Base-by-base conservation (phyloP, 2,888 invertebrate genomes). In the Nemapogon koenigi region DNA sequence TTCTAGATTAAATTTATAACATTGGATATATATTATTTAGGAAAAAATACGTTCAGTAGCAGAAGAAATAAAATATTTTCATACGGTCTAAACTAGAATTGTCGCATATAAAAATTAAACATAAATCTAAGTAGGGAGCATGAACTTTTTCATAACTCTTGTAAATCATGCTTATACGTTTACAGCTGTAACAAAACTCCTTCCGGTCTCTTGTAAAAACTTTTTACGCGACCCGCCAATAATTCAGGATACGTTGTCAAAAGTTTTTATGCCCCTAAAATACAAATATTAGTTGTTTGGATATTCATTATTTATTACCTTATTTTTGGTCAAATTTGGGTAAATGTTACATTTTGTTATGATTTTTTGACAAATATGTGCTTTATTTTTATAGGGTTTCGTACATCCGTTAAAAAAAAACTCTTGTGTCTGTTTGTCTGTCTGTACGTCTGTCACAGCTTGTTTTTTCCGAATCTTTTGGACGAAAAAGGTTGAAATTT, bases 151-250 rank as follows among this genome's bases (percentile, higher is more conserved):
- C 51, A 53, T 50, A 67, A 69, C 56, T 64, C 55, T 50, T 53
- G 58, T 71, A 73, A 70, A 72, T 73, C 71, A 70, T 64, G 53
- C 57, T 53, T 61, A 60, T 63, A 61, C 61, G 57, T 63, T 65
- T 65, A 68, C 66, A 70, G 65, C 62, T 50, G 59, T 58, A 57
- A 58, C 62, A 55, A 55, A 68, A 68, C 56, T 67, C 61, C 48
- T 58, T 62, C 62, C 62, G 55, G 59, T 13, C 27, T 53, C 51
- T 52, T 43, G 50, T 45, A 43, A 42, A 44, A 62, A 63, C 54
- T 62, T 70, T 67, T 68, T 69, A 62, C 61, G 47, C 49, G 43
- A 49, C 52, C 47, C 49, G 46, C 57, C 60, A 59, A 70, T 70
- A 39, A 64, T 53, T 70, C 70, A 65, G 59, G 62, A 60, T 63